Percentiles rank a stretch among this genome's conserved stretches.
phyloP scores from a whole-genome alignment of 2,888 invertebrate genomes.

The Caenorhabditis drosophilae region DNA sequence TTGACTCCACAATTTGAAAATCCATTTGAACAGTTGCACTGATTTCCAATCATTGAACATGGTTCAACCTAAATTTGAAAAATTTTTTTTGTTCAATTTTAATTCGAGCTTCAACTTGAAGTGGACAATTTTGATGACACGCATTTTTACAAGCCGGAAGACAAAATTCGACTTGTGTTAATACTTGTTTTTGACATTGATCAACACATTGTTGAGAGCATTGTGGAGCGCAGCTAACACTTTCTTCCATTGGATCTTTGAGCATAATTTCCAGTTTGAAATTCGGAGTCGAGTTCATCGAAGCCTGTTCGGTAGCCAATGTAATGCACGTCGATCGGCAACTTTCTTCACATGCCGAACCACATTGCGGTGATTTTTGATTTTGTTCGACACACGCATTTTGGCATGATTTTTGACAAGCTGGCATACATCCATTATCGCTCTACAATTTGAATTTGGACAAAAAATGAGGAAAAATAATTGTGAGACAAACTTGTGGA shows the following conservation, averaged over 20 bases:
- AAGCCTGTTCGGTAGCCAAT: background rate
- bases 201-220: slow-evolving; percentile 42
- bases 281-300: slow-evolving; percentile 7
- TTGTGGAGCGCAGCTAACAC: slow-evolving; percentile 36
- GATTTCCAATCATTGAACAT: slow-evolving; percentile 30
- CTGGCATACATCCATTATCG: slow-evolving; percentile 45
- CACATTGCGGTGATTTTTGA: slow-evolving; percentile 31
- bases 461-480: too few relatives aligned
- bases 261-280: slow-evolving; percentile 45
- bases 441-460: too few relatives aligned
- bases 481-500: slow-evolving; percentile 15
- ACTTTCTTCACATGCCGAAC: slow-evolving; percentile 35
- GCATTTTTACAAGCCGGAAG: slow-evolving; percentile 40
- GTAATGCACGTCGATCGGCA: slow-evolving; percentile 32
- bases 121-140: slow-evolving; percentile 44
- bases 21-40: slow-evolving; percentile 38
- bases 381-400: slow-evolving; percentile 40
- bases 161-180: slow-evolving; percentile 39
- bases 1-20: slow-evolving; percentile 46
- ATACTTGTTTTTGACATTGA: slow-evolving; percentile 35
- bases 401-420: slow-evolving; percentile 44
- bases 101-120: slow-evolving; percentile 11
- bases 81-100: slow-evolving; percentile 3
- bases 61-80: slow-evolving; percentile 39
- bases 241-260: slow-evolving; percentile 45